Conservation (phyloP, 2,888 invertebrate genomes). For the Hemithea aestivaria region DNA sequence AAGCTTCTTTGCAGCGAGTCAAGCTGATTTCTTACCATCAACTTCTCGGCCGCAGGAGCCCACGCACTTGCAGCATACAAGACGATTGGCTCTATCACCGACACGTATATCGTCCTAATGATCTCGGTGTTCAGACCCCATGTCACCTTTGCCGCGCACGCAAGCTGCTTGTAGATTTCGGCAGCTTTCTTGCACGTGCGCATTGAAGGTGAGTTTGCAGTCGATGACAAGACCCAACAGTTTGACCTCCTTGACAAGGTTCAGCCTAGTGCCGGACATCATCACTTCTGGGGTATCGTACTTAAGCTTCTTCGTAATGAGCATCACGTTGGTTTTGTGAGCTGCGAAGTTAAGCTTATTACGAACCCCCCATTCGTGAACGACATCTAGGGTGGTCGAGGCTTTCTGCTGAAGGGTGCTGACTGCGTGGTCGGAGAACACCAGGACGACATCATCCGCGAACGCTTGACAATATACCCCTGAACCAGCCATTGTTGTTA, state of each 20-base stretch:
- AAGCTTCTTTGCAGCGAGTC: neutral
- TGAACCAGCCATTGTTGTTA: neutral
- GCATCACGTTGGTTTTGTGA: neutral
- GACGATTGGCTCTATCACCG: slow-evolving; percentile 4
- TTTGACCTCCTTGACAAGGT: neutral
- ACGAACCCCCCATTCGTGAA: slow-evolving; percentile 7
- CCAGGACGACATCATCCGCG: neutral
- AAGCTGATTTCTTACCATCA: neutral
- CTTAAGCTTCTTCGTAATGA: neutral
- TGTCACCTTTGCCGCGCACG: neutral
- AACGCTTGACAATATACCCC: neutral
- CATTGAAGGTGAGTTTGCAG: slow-evolving; percentile 11
- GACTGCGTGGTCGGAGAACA: slow-evolving; percentile 4
- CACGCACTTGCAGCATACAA: slow-evolving; percentile 4
- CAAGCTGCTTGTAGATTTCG: neutral
- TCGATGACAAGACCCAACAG: slow-evolving; percentile 7
- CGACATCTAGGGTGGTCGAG: slow-evolving; percentile 7
- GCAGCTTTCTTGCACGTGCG: slow-evolving; percentile 3
- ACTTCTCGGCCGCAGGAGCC: neutral
- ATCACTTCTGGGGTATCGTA: neutral
- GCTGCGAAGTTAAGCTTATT: slow-evolving; percentile 7
- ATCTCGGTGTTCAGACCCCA: slow-evolving; percentile 7
- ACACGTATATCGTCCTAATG: slow-evolving; percentile 1
- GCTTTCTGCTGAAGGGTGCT: slow-evolving; percentile 8
- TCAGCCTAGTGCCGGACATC: slow-evolving; percentile 1